Evolutionary conservation across 2,888 invertebrate species (phyloP).

Genomic region (Drosophila setosimentum): DNA sequence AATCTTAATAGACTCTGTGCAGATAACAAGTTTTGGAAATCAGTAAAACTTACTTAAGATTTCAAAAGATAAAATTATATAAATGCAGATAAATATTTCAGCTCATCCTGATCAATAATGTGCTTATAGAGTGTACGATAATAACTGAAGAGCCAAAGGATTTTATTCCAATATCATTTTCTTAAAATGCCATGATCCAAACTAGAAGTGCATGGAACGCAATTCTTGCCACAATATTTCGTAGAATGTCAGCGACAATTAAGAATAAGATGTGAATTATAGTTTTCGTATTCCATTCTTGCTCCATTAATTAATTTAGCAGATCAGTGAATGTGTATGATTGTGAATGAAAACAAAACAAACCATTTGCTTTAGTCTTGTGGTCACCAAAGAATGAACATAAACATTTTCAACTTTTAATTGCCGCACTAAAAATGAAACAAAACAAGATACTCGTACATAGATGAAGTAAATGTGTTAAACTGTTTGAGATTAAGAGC

Average conservation of each 20-base stretch:
- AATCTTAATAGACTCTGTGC: neutral
- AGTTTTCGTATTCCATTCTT: neutral
- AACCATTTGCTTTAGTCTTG: constrained; percentile 64
- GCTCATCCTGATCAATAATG: neutral
- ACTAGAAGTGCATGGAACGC: neutral
- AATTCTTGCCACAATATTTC: neutral
- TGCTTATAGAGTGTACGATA: neutral
- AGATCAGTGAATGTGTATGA: constrained; percentile 15
- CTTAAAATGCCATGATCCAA: neutral
- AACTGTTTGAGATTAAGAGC: constrained; percentile 61
- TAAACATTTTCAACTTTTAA: constrained; percentile 78
- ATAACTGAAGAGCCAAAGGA: neutral
- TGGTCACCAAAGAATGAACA: constrained; percentile 70
- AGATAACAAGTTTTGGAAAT: neutral
- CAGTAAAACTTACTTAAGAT: neutral
- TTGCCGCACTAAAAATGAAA: constrained; percentile 71
- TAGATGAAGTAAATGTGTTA: constrained; percentile 61
- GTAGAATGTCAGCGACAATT: neutral
- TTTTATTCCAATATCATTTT: neutral
- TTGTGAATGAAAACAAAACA: constrained; percentile 27
- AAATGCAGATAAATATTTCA: neutral
- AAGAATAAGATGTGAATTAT: neutral
- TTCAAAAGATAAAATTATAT: neutral
- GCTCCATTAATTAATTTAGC: neutral
- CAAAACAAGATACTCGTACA: constrained; percentile 23